Base-by-base conservation (phyloP, 2,113 vertebrate species). In the Bambusicola thoracicus region DNA sequence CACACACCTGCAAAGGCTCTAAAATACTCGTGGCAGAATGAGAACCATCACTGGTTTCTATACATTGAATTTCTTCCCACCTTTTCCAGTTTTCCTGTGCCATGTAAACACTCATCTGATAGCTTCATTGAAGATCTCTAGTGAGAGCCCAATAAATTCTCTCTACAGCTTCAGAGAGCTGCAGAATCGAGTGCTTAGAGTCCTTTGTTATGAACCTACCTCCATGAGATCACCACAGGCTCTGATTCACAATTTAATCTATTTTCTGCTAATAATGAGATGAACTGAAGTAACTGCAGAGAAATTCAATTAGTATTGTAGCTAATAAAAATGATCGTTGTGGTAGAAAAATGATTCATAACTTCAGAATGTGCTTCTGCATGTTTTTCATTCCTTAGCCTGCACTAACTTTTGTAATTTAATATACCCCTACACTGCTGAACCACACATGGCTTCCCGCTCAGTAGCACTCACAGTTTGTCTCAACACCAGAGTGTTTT, bases 321-420 rank as follows among this genome's bases (percentile, higher is more conserved):
- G 75, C 91, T 95, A 93, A 94, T 94, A 87, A 95, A 95, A 94
- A 91, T 73, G 43, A 85, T 81, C 61, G 81, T 86, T 96, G 68
- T 74, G 85, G 87, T 83, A 83, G 76, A 92, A 91, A 93, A 91
- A 83, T 81, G 49, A 93, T 89, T 92, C 75, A 76, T 90, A 92
- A 72, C 84, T 77, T 84, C 81, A 91, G 89, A 95, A 85, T 67
- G 68, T 95, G 95, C 82, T 91, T 87, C 87, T 92, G 93, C 93
- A 92, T 91, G 72, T 77, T 93, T 95, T 95, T 89, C 85, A 78
- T 92, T 91, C 85, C 85, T 95, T 95, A 96, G 79, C 46, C 85
- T 75, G 30, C 40, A 51, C 78, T 93, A 85, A 61, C 55, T 82
- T 67, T 66, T 61, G 74, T 74, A 82, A 85, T 93, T 49, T 77